Conservation (phyloP, 2,113 vertebrate genomes). For the Todiramphus saurophagus region DNA sequence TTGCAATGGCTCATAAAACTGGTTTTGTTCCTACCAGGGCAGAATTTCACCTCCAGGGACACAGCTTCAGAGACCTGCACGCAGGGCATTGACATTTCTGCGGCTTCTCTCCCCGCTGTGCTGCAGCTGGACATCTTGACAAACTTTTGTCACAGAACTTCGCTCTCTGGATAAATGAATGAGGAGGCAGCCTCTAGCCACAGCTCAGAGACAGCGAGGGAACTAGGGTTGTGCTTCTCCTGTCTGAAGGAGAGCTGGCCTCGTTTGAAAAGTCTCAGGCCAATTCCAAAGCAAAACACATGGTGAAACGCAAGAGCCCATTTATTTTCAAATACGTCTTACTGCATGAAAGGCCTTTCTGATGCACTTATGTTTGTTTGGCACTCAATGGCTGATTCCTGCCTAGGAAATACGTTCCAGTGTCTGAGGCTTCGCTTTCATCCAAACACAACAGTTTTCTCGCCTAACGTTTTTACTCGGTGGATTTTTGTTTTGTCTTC, state of each 20-base stretch:
- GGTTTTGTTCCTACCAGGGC: background rate
- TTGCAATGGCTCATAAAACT: background rate
- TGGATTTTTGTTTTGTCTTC: background rate
- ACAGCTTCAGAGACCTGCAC: background rate
- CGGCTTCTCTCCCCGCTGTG: background rate
- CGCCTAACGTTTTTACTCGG: background rate
- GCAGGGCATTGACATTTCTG: background rate
- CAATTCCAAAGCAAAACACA: conserved; percentile 19
- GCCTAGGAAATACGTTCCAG: conserved; percentile 11
- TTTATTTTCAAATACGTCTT: conserved; percentile 15
- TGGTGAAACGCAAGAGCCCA: background rate
- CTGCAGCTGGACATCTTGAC: background rate
- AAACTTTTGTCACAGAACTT: background rate
- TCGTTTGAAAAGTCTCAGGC: background rate
- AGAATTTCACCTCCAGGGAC: background rate
- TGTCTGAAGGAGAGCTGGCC: background rate
- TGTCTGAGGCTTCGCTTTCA: background rate
- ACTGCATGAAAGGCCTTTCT: conserved; percentile 24
- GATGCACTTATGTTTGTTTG: background rate
- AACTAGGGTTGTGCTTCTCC: background rate
- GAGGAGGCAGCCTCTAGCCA: background rate
- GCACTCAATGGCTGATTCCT: background rate
- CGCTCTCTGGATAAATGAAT: background rate
- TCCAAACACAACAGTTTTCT: background rate
- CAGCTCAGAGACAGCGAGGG: background rate